Evolutionary conservation across 2,888 invertebrate species (phyloP).

Genomic region (Macrosiphum euphorbiae): DNA sequence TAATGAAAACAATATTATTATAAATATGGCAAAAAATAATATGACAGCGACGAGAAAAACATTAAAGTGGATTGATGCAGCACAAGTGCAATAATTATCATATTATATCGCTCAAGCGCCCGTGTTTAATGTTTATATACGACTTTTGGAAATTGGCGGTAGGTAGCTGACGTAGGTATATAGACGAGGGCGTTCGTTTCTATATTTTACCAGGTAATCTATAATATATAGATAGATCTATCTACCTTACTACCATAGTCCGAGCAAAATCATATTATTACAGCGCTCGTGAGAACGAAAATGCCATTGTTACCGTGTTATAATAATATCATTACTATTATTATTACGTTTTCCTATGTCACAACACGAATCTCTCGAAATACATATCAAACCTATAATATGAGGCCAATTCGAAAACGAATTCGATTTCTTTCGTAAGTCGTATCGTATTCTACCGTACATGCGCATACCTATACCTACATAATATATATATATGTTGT

Average conservation of each 20-base stretch:
- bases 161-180: background rate
- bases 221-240: background rate
- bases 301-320: slow-evolving; percentile 15
- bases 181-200: background rate
- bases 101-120: background rate
- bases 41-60: background rate
- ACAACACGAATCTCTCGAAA: background rate
- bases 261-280: background rate
- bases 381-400: background rate
- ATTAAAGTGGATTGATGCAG: background rate
- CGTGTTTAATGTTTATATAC: background rate
- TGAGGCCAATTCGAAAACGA: slow-evolving; percentile 10
- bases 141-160: background rate
- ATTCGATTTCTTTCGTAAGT: slow-evolving; percentile 29
- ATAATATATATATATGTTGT: background rate
- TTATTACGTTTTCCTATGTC: slow-evolving; percentile 24
- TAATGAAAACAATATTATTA: background rate
- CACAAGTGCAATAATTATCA: background rate
- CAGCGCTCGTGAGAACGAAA: slow-evolving; percentile 28
- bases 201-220: slow-evolving; percentile 4
- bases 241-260: background rate
- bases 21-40: background rate
- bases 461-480: background rate
- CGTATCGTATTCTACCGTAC: background rate
- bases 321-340: background rate